A percentile compares a stretch with the other conserved stretches of the same genome.
Conservation (phyloP, 2,797 vertebrate species). For the Silurus aristotelis region DNA sequence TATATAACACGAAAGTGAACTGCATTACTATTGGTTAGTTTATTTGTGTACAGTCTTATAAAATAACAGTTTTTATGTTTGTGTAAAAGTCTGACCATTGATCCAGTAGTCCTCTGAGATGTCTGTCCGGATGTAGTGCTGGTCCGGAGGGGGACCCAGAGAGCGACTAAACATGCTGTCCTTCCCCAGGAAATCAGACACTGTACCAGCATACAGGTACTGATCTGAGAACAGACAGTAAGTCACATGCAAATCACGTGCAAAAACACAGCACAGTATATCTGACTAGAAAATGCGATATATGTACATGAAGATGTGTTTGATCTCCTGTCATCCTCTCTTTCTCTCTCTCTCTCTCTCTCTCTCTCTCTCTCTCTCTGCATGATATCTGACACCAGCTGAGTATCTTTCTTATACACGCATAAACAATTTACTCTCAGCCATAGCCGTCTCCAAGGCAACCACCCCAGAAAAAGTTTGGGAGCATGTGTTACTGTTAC, state of each 20-base stretch:
- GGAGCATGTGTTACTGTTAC: constrained; percentile 4
- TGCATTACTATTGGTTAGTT: not conserved
- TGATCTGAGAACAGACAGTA: constrained; percentile 78
- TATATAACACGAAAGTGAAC: not conserved
- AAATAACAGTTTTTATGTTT: not conserved
- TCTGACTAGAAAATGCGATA: not conserved
- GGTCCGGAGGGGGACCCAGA: constrained; percentile 87
- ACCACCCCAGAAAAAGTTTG: constrained; percentile 20
- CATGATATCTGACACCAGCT: constrained; percentile 34
- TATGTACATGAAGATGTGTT: not conserved
- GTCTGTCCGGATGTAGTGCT: constrained; percentile 95
- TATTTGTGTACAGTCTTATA: constrained; percentile 6
- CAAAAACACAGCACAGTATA: not conserved
- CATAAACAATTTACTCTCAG: constrained; percentile 35
- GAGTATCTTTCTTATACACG: constrained; percentile 28
- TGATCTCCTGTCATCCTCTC: not conserved
- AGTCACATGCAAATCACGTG: not conserved
- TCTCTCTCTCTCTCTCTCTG: not conserved
- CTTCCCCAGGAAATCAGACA: constrained; percentile 97
- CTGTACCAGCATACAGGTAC: constrained; percentile 92
- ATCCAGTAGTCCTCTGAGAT: constrained; percentile 98
- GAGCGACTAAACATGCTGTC: constrained; percentile 93
- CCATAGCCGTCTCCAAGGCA: constrained; percentile 34
- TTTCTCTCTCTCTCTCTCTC: not conserved
- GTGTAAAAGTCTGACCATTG: constrained; percentile 79